Evolutionary conservation across 2,888 invertebrate species (phyloP).

Genomic region (Blastobasis adustella): DNA sequence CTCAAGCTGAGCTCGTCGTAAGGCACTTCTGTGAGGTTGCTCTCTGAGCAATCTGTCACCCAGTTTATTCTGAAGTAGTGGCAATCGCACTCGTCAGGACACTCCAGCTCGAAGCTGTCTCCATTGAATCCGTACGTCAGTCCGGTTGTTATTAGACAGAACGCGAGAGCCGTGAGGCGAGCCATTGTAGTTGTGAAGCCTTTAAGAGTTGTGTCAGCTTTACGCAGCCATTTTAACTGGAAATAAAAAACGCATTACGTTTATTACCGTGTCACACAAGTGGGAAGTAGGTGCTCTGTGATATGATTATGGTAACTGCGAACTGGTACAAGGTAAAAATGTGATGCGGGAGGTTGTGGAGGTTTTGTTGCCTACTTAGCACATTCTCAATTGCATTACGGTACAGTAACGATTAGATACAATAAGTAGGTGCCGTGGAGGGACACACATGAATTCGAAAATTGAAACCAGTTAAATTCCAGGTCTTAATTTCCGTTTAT

Average conservation of each 20-base stretch:
- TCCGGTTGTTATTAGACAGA: slow-evolving; percentile 38
- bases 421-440: too few species aligned
- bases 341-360: too few species aligned
- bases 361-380: too few species aligned
- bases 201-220: slow-evolving; percentile 15
- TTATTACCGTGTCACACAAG: too few species aligned
- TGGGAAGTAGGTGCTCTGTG: too few species aligned
- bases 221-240: slow-evolving; percentile 24
- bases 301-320: too few species aligned
- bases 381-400: too few species aligned
- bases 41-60: slow-evolving; percentile 85
- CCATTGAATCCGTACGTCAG: slow-evolving; percentile 67
- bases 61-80: slow-evolving; percentile 85
- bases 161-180: slow-evolving; percentile 30
- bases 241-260: not conserved
- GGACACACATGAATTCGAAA: too few species aligned
- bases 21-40: slow-evolving; percentile 81
- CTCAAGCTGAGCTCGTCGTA: slow-evolving; percentile 80
- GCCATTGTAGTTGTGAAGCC: slow-evolving; percentile 32
- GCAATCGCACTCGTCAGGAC: slow-evolving; percentile 84
- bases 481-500: too few species aligned
- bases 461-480: too few species aligned
- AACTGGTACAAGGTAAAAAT: too few species aligned
- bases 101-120: slow-evolving; percentile 79
- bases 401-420: too few species aligned